Conservation (phyloP, 2,113 vertebrate species). For the Progne subis region DNA sequence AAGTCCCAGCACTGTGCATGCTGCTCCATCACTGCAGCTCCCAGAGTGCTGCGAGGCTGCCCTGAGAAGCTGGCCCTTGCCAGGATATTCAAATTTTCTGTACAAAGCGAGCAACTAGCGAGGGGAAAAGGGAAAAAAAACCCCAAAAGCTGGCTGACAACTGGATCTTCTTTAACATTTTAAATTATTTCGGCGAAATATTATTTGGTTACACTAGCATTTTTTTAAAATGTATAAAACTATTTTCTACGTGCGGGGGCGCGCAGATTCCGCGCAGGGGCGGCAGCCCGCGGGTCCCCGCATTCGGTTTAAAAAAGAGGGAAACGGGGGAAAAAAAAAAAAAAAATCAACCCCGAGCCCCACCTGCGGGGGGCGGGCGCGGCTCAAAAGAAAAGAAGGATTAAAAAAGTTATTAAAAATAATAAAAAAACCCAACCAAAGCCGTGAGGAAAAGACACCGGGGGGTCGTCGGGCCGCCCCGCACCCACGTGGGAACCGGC, state of each 20-base stretch:
- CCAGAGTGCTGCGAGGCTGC: neutral
- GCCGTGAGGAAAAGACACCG: neutral
- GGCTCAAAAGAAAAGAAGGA: neutral
- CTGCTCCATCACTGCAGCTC: neutral
- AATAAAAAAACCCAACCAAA: too few relatives aligned
- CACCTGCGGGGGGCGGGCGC: neutral
- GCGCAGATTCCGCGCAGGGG: neutral
- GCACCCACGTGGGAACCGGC: neutral
- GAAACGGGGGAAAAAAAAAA: neutral
- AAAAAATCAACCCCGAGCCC: neutral
- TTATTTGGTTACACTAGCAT: neutral
- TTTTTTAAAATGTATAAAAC: neutral
- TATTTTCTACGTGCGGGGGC: neutral
- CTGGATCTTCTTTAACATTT: neutral
- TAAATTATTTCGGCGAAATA: neutral
- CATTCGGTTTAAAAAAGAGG: neutral
- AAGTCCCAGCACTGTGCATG: fast-evolving
- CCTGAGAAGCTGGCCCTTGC: neutral
- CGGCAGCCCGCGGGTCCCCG: neutral
- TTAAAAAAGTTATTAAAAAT: neutral
- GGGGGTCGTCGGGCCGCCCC: neutral
- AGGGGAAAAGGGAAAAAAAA: neutral
- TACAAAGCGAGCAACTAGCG: constrained; percentile 13
- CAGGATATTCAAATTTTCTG: constrained; percentile 58
- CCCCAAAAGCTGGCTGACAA: neutral